Base-by-base conservation (phyloP, 2,888 invertebrate genomes). In the Chaetogeoica ovagalla region DNA sequence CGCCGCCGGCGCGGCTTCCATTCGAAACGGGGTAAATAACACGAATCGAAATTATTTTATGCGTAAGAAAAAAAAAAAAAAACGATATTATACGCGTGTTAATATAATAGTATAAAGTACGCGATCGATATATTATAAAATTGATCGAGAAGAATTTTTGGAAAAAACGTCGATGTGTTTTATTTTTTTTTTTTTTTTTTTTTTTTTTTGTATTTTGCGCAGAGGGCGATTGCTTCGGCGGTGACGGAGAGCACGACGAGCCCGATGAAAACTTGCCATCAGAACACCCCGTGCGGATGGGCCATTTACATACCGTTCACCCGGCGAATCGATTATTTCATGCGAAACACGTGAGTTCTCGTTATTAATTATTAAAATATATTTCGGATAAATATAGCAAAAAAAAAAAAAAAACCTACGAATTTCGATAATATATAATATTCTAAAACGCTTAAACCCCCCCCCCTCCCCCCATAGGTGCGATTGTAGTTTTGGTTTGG, bases 321-420 rank as follows among this genome's bases (percentile, higher is more conserved):
- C 3, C 87, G 90, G 74, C 85, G 85, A 60, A 84, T 88, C 39
- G 87, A 88, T 66, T 89, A 88, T 85, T 90, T 88, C 85, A 89
- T 90, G 87, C 87, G 87, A 84, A 90, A 90, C 84, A 88, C 88
- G 90, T 90, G 86, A 89, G 89, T 87, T 13, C 1, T n/a, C n/a
- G n/a, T n/a, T n/a, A n/a, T n/a, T n/a, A 3, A 0, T 8, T 8
- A 0, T 11, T 13, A 13, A 13, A 30, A 2, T 30, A 48, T 48
- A 48, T 43, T 19, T 19, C n/a, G 30, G 11, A 7, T 39, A 23
- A 52, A 52, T 21, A 30, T 30, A 30, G 30, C 30, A 4, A 30
- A 30, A 30, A 30, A 30, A 4, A 30, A 4, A 30, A 30, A 30
- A 30, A 1, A 30, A 30, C 30, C 30, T 30, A 30, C 30, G 30